phyloP scores from a whole-genome alignment of 2,113 vertebrate genomes.

The Silurus asotus region DNA sequence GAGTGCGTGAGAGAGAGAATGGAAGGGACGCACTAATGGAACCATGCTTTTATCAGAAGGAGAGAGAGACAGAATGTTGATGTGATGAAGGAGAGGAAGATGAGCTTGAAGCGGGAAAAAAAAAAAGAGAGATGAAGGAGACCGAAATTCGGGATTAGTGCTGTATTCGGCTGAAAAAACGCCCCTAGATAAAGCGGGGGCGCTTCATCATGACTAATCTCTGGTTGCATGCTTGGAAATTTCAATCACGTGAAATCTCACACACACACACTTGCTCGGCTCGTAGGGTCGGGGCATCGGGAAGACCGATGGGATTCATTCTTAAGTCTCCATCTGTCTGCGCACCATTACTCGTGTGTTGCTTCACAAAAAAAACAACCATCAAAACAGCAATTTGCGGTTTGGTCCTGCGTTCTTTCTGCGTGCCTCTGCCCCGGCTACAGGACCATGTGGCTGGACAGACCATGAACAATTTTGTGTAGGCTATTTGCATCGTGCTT shows the following conservation, averaged over 20 bases:
- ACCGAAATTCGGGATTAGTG: constrained; percentile 18
- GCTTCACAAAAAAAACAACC: background rate
- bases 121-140: constrained; percentile 15
- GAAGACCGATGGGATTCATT: constrained; percentile 8
- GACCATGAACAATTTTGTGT: background rate
- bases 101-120: background rate
- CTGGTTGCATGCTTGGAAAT: constrained; percentile 4
- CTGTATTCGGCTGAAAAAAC: constrained; percentile 43
- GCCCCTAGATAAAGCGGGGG: constrained; percentile 48
- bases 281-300: background rate
- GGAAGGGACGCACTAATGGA: constrained; percentile 51
- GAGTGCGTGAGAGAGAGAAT: constrained; percentile 23
- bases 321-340: constrained; percentile 12
- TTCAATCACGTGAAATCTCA: constrained; percentile 39
- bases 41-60: constrained; percentile 56
- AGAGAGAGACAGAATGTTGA: constrained; percentile 19
- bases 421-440: background rate
- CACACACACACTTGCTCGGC: constrained; percentile 15
- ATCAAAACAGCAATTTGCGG: background rate
- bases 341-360: background rate
- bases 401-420: constrained; percentile 1
- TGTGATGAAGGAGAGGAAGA: constrained; percentile 43
- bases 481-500: background rate
- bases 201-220: constrained; percentile 32
- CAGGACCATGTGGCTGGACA: too few species aligned